These are phyloP conservation scores for Panulirus ornatus DNA, from an alignment of 1,140 invertebrate genomes.

Conservation along the genomic window DNA sequence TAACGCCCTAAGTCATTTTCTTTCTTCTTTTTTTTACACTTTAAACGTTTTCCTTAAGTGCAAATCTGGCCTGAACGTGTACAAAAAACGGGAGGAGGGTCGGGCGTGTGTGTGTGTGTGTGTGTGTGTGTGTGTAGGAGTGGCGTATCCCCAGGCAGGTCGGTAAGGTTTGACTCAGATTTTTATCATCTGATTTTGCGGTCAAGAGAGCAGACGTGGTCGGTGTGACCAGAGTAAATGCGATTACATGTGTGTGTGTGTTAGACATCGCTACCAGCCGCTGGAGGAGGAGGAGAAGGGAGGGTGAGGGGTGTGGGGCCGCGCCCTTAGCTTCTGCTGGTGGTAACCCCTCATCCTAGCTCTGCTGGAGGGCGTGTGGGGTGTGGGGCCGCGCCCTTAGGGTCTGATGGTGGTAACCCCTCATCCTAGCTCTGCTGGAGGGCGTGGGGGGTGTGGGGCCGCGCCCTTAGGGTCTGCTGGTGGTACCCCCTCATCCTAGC, in stretches of 20 bases:
- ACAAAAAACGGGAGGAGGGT: too few relatives aligned
- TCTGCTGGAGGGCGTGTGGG: not conserved
- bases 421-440: not conserved
- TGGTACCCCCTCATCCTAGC: not conserved
- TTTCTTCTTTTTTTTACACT: too few relatives aligned
- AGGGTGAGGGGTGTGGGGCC: not conserved
- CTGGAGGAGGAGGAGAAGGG: not conserved
- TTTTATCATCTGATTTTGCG: conserved; percentile 20
- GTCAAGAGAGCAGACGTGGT: not conserved
- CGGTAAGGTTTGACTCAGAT: not conserved
- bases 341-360: not conserved
- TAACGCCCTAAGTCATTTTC: too few relatives aligned
- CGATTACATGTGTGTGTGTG: conserved; percentile 23
- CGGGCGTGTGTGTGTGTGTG: too few relatives aligned
- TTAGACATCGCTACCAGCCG: too few relatives aligned
- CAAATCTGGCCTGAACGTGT: too few relatives aligned
- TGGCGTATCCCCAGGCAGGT: too few relatives aligned
- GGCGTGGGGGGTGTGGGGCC: not conserved
- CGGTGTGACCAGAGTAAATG: not conserved
- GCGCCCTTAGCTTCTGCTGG: not conserved
- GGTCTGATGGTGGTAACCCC: not conserved
- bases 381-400: not conserved
- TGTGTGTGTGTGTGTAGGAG: too few relatives aligned
- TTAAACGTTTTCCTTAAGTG: too few relatives aligned
- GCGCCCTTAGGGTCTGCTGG: not conserved